These are phyloP conservation scores for Chaetophractus vellerosus DNA, from an alignment of 2,797 vertebrate species.

Conservation along the genomic window DNA sequence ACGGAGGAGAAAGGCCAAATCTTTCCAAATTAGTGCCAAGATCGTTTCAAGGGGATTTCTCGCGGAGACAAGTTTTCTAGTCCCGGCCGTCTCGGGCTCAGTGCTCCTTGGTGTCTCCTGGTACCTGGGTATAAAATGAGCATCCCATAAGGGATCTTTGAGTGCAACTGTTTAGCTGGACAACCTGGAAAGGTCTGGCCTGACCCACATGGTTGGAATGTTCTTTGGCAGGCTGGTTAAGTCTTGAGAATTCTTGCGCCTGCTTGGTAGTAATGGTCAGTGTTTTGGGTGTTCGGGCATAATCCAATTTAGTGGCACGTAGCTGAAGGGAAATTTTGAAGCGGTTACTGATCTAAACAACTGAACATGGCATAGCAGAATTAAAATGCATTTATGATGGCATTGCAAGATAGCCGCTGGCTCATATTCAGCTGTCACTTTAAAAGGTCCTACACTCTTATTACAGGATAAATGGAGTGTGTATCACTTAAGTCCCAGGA, in stretches of 20 bases:
- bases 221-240: slow-evolving; percentile 58
- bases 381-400: slow-evolving; percentile 74
- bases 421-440: slow-evolving; percentile 57
- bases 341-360: slow-evolving; percentile 68
- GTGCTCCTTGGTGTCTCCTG: slow-evolving; percentile 32
- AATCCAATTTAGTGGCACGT: slow-evolving; percentile 71
- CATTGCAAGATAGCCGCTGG: neutral
- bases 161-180: slow-evolving; percentile 43
- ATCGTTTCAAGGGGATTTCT: slow-evolving; percentile 80
- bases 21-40: slow-evolving; percentile 78
- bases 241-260: slow-evolving; percentile 64
- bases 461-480: slow-evolving; percentile 73
- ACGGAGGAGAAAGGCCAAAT: slow-evolving; percentile 77
- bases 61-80: slow-evolving; percentile 80
- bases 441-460: slow-evolving; percentile 65
- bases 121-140: slow-evolving; percentile 75
- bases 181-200: slow-evolving; percentile 56
- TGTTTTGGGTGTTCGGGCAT: slow-evolving; percentile 59
- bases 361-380: slow-evolving; percentile 79
- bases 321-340: slow-evolving; percentile 35
- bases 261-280: slow-evolving; percentile 73
- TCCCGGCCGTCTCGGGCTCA: neutral
- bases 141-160: slow-evolving; percentile 65
- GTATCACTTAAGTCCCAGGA: slow-evolving; percentile 62
- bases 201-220: neutral